Evolutionary conservation across 2,113 vertebrate species (phyloP), one percentile per base, ranked within the genome.

Genomic region (Chinchilla lanigera): DNA sequence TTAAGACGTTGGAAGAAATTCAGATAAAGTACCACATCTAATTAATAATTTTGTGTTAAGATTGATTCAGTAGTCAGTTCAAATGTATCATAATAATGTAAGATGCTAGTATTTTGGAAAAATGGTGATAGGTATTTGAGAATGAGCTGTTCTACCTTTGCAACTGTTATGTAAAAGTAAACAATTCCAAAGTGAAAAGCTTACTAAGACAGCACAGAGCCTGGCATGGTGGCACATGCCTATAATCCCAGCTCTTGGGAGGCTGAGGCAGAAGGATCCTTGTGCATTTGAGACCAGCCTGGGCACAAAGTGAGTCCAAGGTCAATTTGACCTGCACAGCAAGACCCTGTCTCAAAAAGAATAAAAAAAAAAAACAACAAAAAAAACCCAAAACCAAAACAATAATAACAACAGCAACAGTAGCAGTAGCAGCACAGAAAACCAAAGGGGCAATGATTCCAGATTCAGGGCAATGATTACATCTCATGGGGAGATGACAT

Each of bases 401-500:
- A n/a, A n/a, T n/a, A n/a, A n/a, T n/a, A n/a, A n/a, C 5, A 50
- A 9, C 47, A 50, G 9, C 47, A 50, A 50, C 47, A 50, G 9
- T 9, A 50, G 47, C 47, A 50, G 9, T 9, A 50, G 47, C 47
- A 50, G 47, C 47, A 50, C 26, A 83, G 71, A 87, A 83, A 88
- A n/a, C 33, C 24, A 63, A 89, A 83, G 28, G 56, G 60, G 82
- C 41, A 77, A 67, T 50, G 38, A 85, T 89, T 61, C 12, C 3
- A 20, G 63, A 47, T 89, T 95, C 9, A 60, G 38, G 9, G 26
- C 69, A 30, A 11, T n/a, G 0, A 41, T 82, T 82, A 50, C 22
- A 7, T 89, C 10, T 13, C 11, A 26, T 12, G n/a, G 0, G 3
- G 28, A 16, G 54, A 71, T 5, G 0, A n/a, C n/a, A n/a, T n/a